Base-by-base conservation (phyloP, 2,888 invertebrate genomes). In the Argyresthia goedartella region DNA sequence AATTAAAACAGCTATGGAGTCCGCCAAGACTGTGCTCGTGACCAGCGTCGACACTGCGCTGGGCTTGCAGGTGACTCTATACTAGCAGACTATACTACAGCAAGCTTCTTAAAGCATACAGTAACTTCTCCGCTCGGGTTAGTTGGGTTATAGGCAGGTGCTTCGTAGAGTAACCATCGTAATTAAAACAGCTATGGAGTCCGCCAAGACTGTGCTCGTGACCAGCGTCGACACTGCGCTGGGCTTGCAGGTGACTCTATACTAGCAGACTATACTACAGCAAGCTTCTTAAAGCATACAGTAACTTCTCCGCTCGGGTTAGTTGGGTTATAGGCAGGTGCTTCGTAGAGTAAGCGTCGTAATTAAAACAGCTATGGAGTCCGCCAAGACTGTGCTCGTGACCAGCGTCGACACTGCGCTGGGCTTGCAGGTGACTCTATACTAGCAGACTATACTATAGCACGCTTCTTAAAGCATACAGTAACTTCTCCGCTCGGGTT, bases 31-130 rank as follows among this genome's bases (percentile, higher is more conserved):
- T 49, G 91, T 95, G 47, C 87, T 95, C 54, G 91, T 95, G 56
- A 95, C 95, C 34, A 93, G 92, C 53, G 93, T 92, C 55, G 94
- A 94, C 61, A 93, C 93, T 53, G 93, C 93, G 43, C 87, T 94
- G 55, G 95, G 94, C 49, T 81, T 94, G 63, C 94, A 95, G 87
- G 90, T 92, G 60, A 6, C 25, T 8, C 10, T 11, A 8, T n/a
- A 4, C 44, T n/a, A n/a, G n/a, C n/a, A n/a, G n/a, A n/a, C n/a
- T n/a, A n/a, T n/a, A n/a, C 1, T 14, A 7, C 7, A 36, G 10
- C 36, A 7, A 36, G 7, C 36, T 36, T 36, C 36, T 7, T 10
- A n/a, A n/a, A n/a, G n/a, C n/a, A n/a, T n/a, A n/a, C n/a, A n/a
- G n/a, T n/a, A n/a, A n/a, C n/a, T n/a, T n/a, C n/a, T n/a, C n/a